A percentile compares a stretch with the other conserved stretches of the same genome.
phyloP scores from a whole-genome alignment of 2,888 invertebrate species.

The Polydrusus pterygomalis region DNA sequence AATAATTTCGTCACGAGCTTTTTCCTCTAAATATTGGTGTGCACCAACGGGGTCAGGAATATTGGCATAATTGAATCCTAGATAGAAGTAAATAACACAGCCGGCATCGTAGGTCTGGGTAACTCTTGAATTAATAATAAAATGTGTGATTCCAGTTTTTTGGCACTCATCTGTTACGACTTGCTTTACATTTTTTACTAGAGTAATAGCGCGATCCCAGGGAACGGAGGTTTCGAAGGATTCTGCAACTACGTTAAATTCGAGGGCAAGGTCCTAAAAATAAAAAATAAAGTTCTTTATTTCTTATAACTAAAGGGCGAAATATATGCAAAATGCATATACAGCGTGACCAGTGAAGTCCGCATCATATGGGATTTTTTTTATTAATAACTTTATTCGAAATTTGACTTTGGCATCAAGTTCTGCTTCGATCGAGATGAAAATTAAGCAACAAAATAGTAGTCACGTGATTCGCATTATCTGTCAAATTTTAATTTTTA shows the following conservation, averaged over 20 bases:
- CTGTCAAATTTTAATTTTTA: too few relatives aligned
- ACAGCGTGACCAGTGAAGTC: too few relatives aligned
- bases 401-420: too few relatives aligned
- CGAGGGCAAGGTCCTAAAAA: constrained; percentile 90
- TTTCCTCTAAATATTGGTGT: constrained; percentile 91
- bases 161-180: constrained; percentile 81
- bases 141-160: constrained; percentile 76
- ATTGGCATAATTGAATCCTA: constrained; percentile 67
- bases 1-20: constrained; percentile 93
- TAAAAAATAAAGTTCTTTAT: constrained; percentile 25
- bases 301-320: too few relatives aligned
- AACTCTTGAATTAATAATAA: constrained; percentile 86
- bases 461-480: too few relatives aligned
- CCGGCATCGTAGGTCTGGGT: constrained; percentile 99
- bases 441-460: too few relatives aligned
- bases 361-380: too few relatives aligned
- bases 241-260: constrained; percentile 92
- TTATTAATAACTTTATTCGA: too few relatives aligned
- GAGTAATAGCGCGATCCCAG: constrained; percentile 90
- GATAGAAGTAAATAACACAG: constrained; percentile 88
- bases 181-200: constrained; percentile 94
- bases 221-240: constrained; percentile 99
- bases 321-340: too few relatives aligned
- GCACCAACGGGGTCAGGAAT: constrained; percentile 89
- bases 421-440: too few relatives aligned